These are phyloP conservation scores for Campaea margaritaria DNA, from an alignment of 2,888 invertebrate species.

Conservation along the genomic window DNA sequence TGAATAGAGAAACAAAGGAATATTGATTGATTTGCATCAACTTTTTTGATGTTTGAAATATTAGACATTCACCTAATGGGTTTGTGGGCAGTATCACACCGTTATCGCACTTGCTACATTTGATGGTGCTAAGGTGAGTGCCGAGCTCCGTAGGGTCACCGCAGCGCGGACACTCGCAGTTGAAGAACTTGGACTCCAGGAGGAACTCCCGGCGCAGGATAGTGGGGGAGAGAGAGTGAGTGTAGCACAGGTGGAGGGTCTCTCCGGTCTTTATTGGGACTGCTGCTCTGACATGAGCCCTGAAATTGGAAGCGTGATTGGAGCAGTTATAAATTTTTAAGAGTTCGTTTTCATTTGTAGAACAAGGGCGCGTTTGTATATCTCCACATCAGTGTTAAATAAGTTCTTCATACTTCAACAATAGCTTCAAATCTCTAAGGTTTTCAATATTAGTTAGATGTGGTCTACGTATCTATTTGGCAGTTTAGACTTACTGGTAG, in stretches of 20 bases:
- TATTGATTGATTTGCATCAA: too few relatives aligned
- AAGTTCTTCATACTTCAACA: too few relatives aligned
- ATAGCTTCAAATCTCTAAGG: too few relatives aligned
- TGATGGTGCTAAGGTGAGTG: constrained; percentile 91
- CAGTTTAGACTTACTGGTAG: constrained; percentile 60
- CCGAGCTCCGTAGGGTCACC: constrained; percentile 92
- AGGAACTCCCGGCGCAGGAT: constrained; percentile 88
- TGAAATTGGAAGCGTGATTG: constrained; percentile 50
- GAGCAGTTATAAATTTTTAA: too few relatives aligned
- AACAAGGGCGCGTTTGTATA: too few relatives aligned
- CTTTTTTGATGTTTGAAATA: too few relatives aligned
- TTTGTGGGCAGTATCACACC: constrained; percentile 87
- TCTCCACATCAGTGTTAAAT: too few relatives aligned
- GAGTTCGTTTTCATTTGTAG: too few relatives aligned
- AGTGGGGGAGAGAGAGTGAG: constrained; percentile 90
- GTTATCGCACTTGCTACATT: constrained; percentile 91
- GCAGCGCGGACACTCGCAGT: constrained; percentile 90
- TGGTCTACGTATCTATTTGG: too few relatives aligned
- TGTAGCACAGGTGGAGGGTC: constrained; percentile 90
- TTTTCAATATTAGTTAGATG: too few relatives aligned
- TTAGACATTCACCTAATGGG: constrained; percentile 85
- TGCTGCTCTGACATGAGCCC: constrained; percentile 89
- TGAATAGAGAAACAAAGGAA: neutral
- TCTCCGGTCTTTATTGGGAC: constrained; percentile 87
- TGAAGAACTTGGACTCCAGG: constrained; percentile 91